Base-by-base conservation (phyloP, 2,113 vertebrate species). In the Progne subis region DNA sequence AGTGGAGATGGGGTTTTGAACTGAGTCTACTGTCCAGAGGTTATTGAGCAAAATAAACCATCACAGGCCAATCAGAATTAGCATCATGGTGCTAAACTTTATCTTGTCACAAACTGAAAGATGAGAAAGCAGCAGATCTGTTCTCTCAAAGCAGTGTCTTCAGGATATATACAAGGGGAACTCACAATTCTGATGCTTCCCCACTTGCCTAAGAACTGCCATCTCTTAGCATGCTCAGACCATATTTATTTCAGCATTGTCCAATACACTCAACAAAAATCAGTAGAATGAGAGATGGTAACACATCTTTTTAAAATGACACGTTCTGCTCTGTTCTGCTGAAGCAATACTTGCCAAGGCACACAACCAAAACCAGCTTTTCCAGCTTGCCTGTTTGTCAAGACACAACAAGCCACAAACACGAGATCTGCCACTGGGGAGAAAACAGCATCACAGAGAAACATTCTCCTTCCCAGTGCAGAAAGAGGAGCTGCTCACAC, bases 301-400 rank as follows among this genome's bases (percentile, higher is more conserved):
- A 79, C 39, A 43, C 4, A n/a, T 49, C 60, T 90, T 92, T 90
- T 74, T 55, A 70, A 85, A 95, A 72, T 59, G 63, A 39, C 31
- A 6, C 34, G 1, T 41, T 83, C 67, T 52, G 21, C 31, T 81
- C 61, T 32, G 9, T 19, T 77, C 77, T 72, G 57, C 50, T 91
- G 71, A 41, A 84, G 68, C 65, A 87, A 65, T 14, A 55, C 29
- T 87, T 88, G 81, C 90, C 82, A 70, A 95, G 85, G 81, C 80
- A 67, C 50, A 13, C 19, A 91, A 92, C 49, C 56, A 37, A 90
- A 88, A 95, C 95, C 88, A 92, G 94, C 79, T 95, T 86, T 96
- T 92, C 94, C 86, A 94, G 97, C 75, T 96, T 94, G 78, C 93
- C 81, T 31, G 11, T 94, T 95, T 95, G 43, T 81, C 94, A 93